These are phyloP conservation scores for Misgurnus mizolepis DNA, from an alignment of 2,113 vertebrate genomes.

Conservation along the genomic window DNA sequence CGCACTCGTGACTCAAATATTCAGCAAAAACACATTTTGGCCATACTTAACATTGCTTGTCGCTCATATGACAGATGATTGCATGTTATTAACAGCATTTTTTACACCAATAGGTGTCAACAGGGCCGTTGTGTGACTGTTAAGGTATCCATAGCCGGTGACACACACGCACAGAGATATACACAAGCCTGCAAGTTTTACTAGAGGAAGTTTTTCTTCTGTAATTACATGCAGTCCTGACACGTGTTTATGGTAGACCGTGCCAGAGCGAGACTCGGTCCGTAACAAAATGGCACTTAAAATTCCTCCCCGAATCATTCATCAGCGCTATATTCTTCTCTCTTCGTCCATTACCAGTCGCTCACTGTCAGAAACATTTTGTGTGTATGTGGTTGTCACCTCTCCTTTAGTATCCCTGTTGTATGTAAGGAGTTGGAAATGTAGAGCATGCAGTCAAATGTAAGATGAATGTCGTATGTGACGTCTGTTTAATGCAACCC, in stretches of 20 bases:
- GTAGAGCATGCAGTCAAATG: not conserved
- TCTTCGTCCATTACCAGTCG: slow-evolving; percentile 60
- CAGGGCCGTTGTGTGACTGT: slow-evolving; percentile 1
- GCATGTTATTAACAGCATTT: slow-evolving; percentile 27
- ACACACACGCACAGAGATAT: slow-evolving; percentile 53
- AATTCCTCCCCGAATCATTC: slow-evolving; percentile 73
- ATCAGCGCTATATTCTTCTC: slow-evolving; percentile 66
- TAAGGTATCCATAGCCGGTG: slow-evolving; percentile 34
- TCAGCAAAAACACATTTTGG: slow-evolving; percentile 43
- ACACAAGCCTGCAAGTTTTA: slow-evolving; percentile 46
- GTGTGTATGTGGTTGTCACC: slow-evolving; percentile 33
- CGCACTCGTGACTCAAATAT: slow-evolving; percentile 13
- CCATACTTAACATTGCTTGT: slow-evolving; percentile 21
- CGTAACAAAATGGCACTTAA: slow-evolving; percentile 75
- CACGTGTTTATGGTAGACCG: slow-evolving; percentile 75
- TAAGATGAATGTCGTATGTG: slow-evolving; percentile 47
- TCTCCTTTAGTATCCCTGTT: not conserved
- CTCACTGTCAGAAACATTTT: slow-evolving; percentile 62
- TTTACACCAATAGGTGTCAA: slow-evolving; percentile 5
- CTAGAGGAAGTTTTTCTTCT: slow-evolving; percentile 74
- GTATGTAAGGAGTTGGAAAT: not conserved
- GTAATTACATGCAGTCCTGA: slow-evolving; percentile 78
- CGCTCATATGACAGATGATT: slow-evolving; percentile 38
- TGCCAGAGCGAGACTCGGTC: slow-evolving; percentile 69
- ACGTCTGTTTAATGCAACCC: slow-evolving; percentile 37